Evolutionary conservation across 2,797 vertebrate species (phyloP), one percentile per base, ranked within the genome.

Genomic region (Brachymystax lenok): DNA sequence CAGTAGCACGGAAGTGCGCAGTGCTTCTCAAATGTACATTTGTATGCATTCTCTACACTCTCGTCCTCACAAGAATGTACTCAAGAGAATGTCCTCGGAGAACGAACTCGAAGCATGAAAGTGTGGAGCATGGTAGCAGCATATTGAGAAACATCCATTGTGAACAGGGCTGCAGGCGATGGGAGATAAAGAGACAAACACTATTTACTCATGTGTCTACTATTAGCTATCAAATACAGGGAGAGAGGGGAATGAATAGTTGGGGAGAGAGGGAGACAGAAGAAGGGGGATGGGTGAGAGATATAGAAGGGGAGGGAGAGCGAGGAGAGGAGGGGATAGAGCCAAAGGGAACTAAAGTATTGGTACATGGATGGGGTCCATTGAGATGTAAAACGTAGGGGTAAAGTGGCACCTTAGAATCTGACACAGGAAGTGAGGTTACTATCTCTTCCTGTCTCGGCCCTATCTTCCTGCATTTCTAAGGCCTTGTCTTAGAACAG

Each of bases 391-490:
- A 69, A 40, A 17, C 2, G 5, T 40, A 28, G 71, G 30, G n/a
- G 14, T 50, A 33, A 19, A 40, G 64, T 17, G 30, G 33, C 54
- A 63, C 72, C 13, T 28, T 71, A 71, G 4, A 52, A n/a, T 71
- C 46, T 1, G 70, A 33, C 27, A 72, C 28, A 27, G 71, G 28
- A 72, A 19, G 71, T 56, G 71, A 72, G 71, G 52, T 54, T 5
- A 27, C 51, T 50, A 64, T 16, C 6, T 63, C 13, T 69, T 56
- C 64, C 67, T 69, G 74, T 80, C 69, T 78, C 14, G 79, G 74
- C 71, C 72, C 67, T 68, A 21, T 35, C 79, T 80, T 76, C 82
- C 83, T 78, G 80, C 81, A 79, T 87, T 81, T 86, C 84, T 77
- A 46, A 46, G 40, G 40, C 40, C 40, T 46, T 46, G 40, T 46